Evolutionary conservation across 2,113 vertebrate species (phyloP), one percentile per base, ranked within the genome.

Genomic region (Brachyhypopomus occidentalis): DNA sequence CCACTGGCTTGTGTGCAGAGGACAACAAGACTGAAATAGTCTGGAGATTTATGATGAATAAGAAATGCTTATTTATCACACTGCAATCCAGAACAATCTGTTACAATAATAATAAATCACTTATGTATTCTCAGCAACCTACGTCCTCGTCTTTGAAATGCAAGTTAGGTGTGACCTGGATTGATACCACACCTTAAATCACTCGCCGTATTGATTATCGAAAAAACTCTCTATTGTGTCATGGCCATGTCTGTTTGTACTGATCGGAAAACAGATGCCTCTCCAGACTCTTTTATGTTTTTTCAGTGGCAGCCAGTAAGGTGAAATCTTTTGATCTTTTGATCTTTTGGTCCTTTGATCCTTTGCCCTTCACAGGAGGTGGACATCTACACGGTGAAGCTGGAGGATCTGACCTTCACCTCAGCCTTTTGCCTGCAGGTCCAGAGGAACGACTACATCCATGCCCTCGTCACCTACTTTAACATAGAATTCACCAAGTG

Each of bases 401-500:
- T 93, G 0, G 97, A 98, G 84, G 97, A 99, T 84, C 77, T 98
- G 84, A 92, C 93, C 30, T 99, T 98, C 89, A 97, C 95, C 25
- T 96, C 97, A 12, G 95, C 97, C 14, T 99, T 99, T 91, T 97
- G 97, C 89, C 95, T 99, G 86, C 97, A 98, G 90, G 95, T 98
- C 84, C 97, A 98, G 83, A 95, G 97, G 72, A 98, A 98, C 0
- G 97, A 99, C 86, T 99, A 99, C 2, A 91, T 98, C 85, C 97
- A 98, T 0, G 97, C 96, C 27, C 87, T 99, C 84, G 96, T 98
- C 88, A 98, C 97, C 77, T 99, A 98, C 86, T 99, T 99, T 90
- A 98, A 96, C 90, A 97, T 98, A 0, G 97, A 98, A 89, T 98
- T 98, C 94, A 98, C 96, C 0, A 98, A 99, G 92, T 99, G 97